Conservation (phyloP, 1,140 invertebrate species). For the Mya arenaria region DNA sequence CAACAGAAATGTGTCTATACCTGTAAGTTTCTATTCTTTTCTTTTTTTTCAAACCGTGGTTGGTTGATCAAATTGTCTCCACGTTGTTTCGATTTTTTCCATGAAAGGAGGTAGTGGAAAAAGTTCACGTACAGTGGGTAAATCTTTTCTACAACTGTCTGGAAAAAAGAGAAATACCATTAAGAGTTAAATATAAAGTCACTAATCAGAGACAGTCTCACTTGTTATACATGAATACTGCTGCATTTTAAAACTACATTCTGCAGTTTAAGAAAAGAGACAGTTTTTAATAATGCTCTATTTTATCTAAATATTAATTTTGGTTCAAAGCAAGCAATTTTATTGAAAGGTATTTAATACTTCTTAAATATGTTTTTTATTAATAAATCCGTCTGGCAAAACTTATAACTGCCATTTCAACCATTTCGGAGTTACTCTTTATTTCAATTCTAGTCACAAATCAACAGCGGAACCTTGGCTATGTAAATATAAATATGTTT, state of each 20-base stretch:
- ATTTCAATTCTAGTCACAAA: no score
- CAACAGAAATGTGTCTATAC: no score
- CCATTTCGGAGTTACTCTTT: not conserved
- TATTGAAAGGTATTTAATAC: no score
- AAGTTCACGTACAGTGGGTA: constrained; percentile 70
- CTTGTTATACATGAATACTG: not conserved
- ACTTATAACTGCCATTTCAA: not conserved
- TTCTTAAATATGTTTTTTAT: no score
- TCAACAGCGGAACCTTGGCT: not conserved
- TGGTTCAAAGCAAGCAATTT: no score
- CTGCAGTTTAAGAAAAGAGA: not conserved
- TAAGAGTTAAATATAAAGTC: not conserved
- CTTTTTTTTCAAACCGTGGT: no score
- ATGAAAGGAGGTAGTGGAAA: constrained; percentile 22
- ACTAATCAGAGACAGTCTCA: not conserved
- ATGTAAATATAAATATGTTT: not conserved
- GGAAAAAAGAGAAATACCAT: constrained; percentile 39
- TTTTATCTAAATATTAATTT: not conserved
- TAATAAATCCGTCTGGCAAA: not conserved
- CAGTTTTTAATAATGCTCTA: not conserved
- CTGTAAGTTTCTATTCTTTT: no score
- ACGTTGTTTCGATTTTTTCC: no score
- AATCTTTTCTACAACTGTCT: constrained; percentile 65
- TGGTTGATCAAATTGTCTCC: no score
- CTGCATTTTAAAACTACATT: not conserved